phyloP scores from a whole-genome alignment of 2,113 vertebrate species.

The Perca flavescens region DNA sequence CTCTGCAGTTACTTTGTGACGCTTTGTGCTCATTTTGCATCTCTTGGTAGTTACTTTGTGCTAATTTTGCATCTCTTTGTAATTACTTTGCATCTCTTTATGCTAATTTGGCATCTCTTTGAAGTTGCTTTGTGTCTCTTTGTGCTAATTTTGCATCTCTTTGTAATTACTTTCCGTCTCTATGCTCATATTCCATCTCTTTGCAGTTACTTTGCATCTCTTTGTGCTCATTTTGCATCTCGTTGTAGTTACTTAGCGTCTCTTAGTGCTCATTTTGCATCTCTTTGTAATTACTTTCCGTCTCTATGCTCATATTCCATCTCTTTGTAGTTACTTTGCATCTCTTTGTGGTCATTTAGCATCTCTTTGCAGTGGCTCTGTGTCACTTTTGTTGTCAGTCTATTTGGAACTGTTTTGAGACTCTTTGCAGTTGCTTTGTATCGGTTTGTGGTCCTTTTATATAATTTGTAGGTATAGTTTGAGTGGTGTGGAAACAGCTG shows the following conservation, averaged over 20 bases:
- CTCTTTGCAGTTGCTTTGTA: not conserved
- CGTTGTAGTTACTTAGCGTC: not conserved
- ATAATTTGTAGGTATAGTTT: not conserved
- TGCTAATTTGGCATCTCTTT: too few species aligned
- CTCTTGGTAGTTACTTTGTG: too few species aligned
- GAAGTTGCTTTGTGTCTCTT: too few species aligned
- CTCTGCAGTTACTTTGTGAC: not conserved
- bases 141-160: too few species aligned
- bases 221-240: not conserved
- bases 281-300: not conserved
- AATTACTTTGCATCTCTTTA: too few species aligned
- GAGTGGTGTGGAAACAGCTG: not conserved
- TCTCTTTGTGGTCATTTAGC: not conserved
- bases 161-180: too few species aligned
- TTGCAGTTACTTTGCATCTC: not conserved
- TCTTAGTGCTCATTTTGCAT: not conserved
- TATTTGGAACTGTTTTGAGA: not conserved
- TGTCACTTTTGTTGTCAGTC: not conserved
- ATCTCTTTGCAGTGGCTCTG: not conserved
- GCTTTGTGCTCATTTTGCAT: too few species aligned
- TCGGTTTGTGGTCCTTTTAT: not conserved
- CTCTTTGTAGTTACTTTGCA: fast-evolving
- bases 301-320: too few species aligned
- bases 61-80: not conserved
- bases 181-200: too few species aligned